phyloP scores from a whole-genome alignment of 2,888 invertebrate genomes.

The Macaria notata region DNA sequence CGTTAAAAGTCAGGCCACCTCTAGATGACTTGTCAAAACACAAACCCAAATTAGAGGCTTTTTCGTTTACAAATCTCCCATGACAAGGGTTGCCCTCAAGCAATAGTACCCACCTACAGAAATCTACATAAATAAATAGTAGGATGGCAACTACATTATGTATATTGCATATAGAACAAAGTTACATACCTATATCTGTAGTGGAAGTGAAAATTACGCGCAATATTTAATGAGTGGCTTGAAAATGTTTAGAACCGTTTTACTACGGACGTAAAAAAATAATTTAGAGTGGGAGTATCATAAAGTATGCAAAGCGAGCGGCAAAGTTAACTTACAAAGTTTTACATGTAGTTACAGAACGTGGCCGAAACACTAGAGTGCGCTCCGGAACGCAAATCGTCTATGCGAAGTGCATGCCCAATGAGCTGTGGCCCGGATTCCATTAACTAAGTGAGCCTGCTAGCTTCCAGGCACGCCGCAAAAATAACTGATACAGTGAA shows the following conservation, averaged over 20 bases:
- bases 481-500: constrained; percentile 28
- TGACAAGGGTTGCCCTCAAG: constrained; percentile 68
- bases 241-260: not conserved
- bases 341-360: constrained; percentile 30
- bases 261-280: not conserved
- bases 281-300: constrained; percentile 3
- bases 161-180: constrained; percentile 12
- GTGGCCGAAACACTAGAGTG: constrained; percentile 34
- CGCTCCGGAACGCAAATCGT: constrained; percentile 36
- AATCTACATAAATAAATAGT: constrained; percentile 45
- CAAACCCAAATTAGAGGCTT: constrained; percentile 68
- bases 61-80: constrained; percentile 69
- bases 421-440: constrained; percentile 28
- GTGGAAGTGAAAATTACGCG: too few species aligned
- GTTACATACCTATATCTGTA: not conserved
- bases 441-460: constrained; percentile 22
- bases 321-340: constrained; percentile 13
- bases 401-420: constrained; percentile 34
- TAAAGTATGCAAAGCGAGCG: constrained; percentile 27
- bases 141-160: not conserved
- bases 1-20: constrained; percentile 45
- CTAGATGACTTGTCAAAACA: constrained; percentile 66
- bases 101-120: constrained; percentile 41
- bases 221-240: too few species aligned
- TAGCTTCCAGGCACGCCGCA: constrained; percentile 6